Evolutionary conservation across 2,888 invertebrate species (phyloP).

Genomic region (Mycalesis mineus): DNA sequence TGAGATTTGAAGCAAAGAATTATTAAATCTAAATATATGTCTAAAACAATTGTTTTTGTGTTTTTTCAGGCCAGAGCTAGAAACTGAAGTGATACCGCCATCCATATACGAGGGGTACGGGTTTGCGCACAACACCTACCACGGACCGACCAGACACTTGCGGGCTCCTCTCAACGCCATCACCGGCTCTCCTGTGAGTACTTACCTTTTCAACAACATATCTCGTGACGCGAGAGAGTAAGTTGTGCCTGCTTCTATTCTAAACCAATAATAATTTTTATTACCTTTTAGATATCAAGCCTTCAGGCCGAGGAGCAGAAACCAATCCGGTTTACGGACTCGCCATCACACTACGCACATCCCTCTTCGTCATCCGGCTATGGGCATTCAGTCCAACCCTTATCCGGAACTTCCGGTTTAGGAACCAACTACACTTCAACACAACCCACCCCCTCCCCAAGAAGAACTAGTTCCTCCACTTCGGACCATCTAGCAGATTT

Average conservation of each 20-base stretch:
- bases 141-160: constrained; percentile 88
- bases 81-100: constrained; percentile 50
- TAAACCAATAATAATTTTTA: background rate
- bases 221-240: no score
- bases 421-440: constrained; percentile 75
- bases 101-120: constrained; percentile 64
- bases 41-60: background rate
- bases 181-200: constrained; percentile 75
- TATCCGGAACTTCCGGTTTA: constrained; percentile 73
- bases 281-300: constrained; percentile 55
- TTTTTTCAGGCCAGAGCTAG: constrained; percentile 54
- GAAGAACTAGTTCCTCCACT: constrained; percentile 82
- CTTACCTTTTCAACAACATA: no score
- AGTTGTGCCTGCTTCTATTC: no score
- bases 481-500: constrained; percentile 82
- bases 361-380: constrained; percentile 71
- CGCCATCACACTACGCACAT: constrained; percentile 82
- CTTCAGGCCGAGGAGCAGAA: constrained; percentile 78
- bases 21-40: no score
- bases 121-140: constrained; percentile 92
- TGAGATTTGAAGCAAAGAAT: no score
- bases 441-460: constrained; percentile 81
- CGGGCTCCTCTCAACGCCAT: constrained; percentile 80
- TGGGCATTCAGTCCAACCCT: constrained; percentile 71
- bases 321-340: constrained; percentile 85